Percentiles rank a stretch among this genome's conserved stretches.
Conservation (phyloP, 2,113 vertebrate species). For the Antennarius striatus region DNA sequence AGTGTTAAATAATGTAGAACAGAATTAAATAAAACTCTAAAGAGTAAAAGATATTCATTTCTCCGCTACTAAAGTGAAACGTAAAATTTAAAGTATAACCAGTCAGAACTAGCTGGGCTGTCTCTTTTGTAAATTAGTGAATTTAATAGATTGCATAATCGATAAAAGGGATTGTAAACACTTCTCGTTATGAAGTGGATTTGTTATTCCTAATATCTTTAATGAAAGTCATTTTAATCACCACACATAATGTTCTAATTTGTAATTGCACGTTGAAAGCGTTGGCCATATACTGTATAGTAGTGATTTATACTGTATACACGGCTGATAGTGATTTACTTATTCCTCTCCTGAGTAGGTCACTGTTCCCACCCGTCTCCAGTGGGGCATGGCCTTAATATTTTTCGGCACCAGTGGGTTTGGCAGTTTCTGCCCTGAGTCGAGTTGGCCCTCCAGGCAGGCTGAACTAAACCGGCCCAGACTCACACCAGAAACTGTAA, state of each 20-base stretch:
- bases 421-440: conserved; percentile 12
- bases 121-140: not conserved
- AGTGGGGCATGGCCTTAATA: conserved; percentile 33
- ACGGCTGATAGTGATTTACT: conserved; percentile 33
- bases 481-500: conserved; percentile 16
- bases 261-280: not conserved
- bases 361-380: conserved; percentile 28
- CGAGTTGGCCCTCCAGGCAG: conserved; percentile 18
- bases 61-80: not conserved
- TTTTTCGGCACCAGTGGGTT: conserved; percentile 39
- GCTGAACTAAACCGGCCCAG: conserved; percentile 4
- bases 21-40: not conserved
- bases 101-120: not conserved
- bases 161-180: no score
- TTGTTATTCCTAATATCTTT: no score
- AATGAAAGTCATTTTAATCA: no score
- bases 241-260: not conserved
- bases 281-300: conserved; percentile 13
- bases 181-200: no score
- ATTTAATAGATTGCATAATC: no score
- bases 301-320: not conserved
- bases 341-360: conserved; percentile 37
- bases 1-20: not conserved
- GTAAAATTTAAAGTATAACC: not conserved
- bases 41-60: not conserved